A percentile compares a stretch with the other conserved stretches of the same genome.
Evolutionary conservation across 1,140 invertebrate species (phyloP).

Genomic region (Drosophila ironensis): DNA sequence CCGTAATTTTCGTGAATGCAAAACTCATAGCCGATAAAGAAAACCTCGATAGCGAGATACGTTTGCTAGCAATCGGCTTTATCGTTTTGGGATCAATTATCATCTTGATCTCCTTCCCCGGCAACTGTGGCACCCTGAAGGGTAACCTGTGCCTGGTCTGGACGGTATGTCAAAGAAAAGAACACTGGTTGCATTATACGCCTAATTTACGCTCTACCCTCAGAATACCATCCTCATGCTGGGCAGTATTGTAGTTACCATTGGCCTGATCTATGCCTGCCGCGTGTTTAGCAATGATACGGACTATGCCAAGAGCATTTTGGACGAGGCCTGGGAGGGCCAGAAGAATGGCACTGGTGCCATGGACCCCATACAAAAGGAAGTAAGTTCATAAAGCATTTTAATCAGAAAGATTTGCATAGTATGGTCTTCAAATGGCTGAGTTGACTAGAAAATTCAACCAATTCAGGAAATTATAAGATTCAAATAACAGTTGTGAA

Average conservation of each 20-base stretch:
- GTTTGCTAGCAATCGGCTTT: slow-evolving; percentile 79
- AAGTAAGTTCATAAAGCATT: slow-evolving; percentile 14
- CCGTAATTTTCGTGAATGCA: too few relatives aligned
- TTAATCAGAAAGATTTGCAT: not conserved
- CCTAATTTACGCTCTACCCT: not conserved
- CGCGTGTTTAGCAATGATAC: slow-evolving; percentile 17
- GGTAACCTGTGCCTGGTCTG: slow-evolving; percentile 91
- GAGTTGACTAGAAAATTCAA: too few relatives aligned
- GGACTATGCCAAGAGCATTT: not conserved
- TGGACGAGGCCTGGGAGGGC: slow-evolving; percentile 29
- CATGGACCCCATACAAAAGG: slow-evolving; percentile 46
- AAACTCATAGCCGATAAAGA: slow-evolving; percentile 40
- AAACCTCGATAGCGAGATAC: slow-evolving; percentile 15
- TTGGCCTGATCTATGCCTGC: slow-evolving; percentile 41
- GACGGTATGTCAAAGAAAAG: slow-evolving; percentile 88
- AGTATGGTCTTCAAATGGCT: too few relatives aligned
- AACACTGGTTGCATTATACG: too few relatives aligned
- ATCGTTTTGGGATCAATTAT: slow-evolving; percentile 53
- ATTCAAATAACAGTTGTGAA: too few relatives aligned
- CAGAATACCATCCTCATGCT: slow-evolving; percentile 57
- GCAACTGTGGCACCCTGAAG: slow-evolving; percentile 91
- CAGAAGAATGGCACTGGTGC: slow-evolving; percentile 37
- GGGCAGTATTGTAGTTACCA: slow-evolving; percentile 30
- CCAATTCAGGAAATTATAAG: too few relatives aligned
- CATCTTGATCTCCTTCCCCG: slow-evolving; percentile 85